These are phyloP conservation scores for Caenorhabditis sp. DNA, from an alignment of 2,888 invertebrate species.

Conservation along the genomic window DNA sequence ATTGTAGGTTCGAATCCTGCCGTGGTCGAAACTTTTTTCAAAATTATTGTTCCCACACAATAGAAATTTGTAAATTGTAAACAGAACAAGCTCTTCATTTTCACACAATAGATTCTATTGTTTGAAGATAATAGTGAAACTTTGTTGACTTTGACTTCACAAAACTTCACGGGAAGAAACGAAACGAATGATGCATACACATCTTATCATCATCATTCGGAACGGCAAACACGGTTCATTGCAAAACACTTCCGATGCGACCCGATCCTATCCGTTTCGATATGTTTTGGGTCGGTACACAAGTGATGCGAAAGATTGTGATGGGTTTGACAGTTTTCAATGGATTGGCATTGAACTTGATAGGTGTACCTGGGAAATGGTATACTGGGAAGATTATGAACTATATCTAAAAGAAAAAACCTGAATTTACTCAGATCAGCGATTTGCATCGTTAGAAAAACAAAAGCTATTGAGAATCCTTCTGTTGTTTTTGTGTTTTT, in stretches of 20 bases:
- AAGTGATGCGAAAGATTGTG: not conserved
- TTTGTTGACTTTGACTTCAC: conserved; percentile 6
- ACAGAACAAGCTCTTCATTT: no score
- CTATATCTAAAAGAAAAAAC: no score
- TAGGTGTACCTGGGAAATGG: not conserved
- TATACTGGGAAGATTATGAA: no score
- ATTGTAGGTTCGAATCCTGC: conserved; percentile 84
- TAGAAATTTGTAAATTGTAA: no score
- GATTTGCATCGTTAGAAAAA: no score
- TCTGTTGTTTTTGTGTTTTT: not conserved
- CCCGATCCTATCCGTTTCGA: conserved; percentile 23
- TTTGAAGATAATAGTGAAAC: not conserved
- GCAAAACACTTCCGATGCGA: conserved; percentile 30
- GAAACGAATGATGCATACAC: conserved; percentile 9
- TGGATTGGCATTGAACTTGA: not conserved
- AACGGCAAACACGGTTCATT: conserved; percentile 48
- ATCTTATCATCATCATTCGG: conserved; percentile 28
- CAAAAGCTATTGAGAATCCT: conserved; percentile 28
- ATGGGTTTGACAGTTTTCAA: not conserved
- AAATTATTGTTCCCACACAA: no score
- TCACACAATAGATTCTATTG: not conserved
- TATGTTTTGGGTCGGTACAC: conserved; percentile 6
- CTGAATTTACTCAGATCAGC: no score
- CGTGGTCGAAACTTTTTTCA: conserved; percentile 71
- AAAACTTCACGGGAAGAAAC: no score